Conservation (phyloP, 2,797 vertebrate species). For the Argyrosomus regius region DNA sequence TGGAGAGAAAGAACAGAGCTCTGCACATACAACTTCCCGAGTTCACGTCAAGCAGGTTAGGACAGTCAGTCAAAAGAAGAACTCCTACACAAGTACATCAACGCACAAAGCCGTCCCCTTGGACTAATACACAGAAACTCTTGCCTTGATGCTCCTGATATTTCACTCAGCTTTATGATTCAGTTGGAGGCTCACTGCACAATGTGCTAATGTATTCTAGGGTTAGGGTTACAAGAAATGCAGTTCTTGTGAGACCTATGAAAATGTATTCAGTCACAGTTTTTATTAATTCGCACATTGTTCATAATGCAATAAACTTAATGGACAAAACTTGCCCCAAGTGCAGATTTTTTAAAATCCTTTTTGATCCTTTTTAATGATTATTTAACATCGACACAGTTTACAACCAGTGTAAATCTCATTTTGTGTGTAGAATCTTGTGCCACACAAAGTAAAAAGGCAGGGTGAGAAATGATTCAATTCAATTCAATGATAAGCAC, state of each 20-base stretch:
- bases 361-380: not conserved
- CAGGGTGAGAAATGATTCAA: too few relatives aligned
- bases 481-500: not conserved
- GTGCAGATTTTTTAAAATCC: not conserved
- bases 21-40: not conserved
- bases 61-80: not conserved
- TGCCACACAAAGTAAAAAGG: too few relatives aligned
- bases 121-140: not conserved
- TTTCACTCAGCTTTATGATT: constrained; percentile 6
- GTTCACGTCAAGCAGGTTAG: too few relatives aligned
- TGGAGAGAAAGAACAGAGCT: not conserved
- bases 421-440: too few relatives aligned
- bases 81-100: constrained; percentile 20
- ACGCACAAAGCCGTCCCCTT: not conserved
- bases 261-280: not conserved
- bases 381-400: too few relatives aligned
- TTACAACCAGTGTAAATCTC: not conserved
- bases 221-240: not conserved
- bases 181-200: not conserved
- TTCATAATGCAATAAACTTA: not conserved
- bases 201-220: not conserved
- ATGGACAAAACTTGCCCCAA: not conserved
- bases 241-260: not conserved
- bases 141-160: constrained; percentile 16
- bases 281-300: not conserved